phyloP scores from a whole-genome alignment of 1,140 invertebrate species.

The Drosophila oshimai region DNA sequence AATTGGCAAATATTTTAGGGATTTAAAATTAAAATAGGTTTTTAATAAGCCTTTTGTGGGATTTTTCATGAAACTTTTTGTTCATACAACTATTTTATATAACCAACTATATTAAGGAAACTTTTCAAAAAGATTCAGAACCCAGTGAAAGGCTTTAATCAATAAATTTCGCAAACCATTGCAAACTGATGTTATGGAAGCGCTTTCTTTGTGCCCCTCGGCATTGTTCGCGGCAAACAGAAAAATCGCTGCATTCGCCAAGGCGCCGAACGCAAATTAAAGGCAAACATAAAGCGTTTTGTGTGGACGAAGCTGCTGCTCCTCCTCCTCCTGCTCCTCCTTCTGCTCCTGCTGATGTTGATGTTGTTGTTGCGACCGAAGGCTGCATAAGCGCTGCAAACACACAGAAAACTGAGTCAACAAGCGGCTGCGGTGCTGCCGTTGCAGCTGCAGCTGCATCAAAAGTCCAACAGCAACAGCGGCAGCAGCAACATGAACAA shows the following conservation, averaged over 20 bases:
- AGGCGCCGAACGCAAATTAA: conserved; percentile 73
- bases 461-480: conserved; percentile 14
- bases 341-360: conserved; percentile 6
- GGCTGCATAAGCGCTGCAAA: conserved; percentile 70
- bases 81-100: background rate
- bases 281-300: conserved; percentile 58
- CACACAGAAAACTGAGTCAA: conserved; percentile 55
- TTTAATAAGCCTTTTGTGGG: no score
- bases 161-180: conserved; percentile 19
- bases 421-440: conserved; percentile 38
- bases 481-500: conserved; percentile 37
- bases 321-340: background rate
- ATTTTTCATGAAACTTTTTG: no score
- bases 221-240: conserved; percentile 45
- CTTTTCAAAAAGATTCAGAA: no score
- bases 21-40: no score
- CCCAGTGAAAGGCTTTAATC: background rate
- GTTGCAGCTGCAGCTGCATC: conserved; percentile 2
- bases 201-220: background rate
- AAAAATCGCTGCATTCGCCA: conserved; percentile 55
- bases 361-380: conserved; percentile 11
- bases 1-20: no score
- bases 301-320: conserved; percentile 6
- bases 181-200: conserved; percentile 9
- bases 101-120: background rate